A percentile compares a stretch with the other conserved stretches of the same genome.
Conservation (phyloP, 2,888 invertebrate species). For the Liopterus haemorrhoidalis region DNA sequence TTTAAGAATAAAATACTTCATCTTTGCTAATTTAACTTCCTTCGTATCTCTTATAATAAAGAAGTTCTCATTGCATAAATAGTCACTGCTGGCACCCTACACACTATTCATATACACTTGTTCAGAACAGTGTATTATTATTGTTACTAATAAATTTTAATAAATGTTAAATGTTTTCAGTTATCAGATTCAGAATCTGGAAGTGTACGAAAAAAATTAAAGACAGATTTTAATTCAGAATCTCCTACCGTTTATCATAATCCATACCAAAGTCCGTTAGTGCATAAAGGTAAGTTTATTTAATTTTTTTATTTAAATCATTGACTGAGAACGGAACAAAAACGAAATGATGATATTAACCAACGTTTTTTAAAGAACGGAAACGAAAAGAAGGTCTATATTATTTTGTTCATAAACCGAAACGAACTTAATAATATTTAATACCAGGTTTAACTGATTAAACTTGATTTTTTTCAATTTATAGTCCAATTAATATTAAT, state of each 20-base stretch:
- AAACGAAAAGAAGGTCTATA: too few species aligned
- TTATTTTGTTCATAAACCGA: too few species aligned
- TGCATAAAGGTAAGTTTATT: constrained; percentile 21
- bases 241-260: constrained; percentile 46
- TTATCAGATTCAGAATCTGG: constrained; percentile 37
- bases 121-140: background rate
- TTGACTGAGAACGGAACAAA: background rate
- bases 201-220: constrained; percentile 32
- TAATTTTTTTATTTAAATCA: background rate
- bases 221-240: constrained; percentile 16
- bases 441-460: too few species aligned
- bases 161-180: constrained; percentile 6
- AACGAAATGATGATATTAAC: too few species aligned
- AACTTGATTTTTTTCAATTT: too few species aligned
- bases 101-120: too few species aligned
- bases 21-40: background rate
- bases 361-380: too few species aligned
- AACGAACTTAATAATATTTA: too few species aligned
- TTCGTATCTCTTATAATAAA: too few species aligned
- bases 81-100: too few species aligned
- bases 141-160: constrained; percentile 1
- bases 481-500: too few species aligned
- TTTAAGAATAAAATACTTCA: background rate
- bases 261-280: constrained; percentile 32
- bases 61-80: too few species aligned